Percentiles rank a stretch among this genome's conserved stretches.
phyloP scores from a whole-genome alignment of 2,797 vertebrate species.

The Thalassophryne amazonica region DNA sequence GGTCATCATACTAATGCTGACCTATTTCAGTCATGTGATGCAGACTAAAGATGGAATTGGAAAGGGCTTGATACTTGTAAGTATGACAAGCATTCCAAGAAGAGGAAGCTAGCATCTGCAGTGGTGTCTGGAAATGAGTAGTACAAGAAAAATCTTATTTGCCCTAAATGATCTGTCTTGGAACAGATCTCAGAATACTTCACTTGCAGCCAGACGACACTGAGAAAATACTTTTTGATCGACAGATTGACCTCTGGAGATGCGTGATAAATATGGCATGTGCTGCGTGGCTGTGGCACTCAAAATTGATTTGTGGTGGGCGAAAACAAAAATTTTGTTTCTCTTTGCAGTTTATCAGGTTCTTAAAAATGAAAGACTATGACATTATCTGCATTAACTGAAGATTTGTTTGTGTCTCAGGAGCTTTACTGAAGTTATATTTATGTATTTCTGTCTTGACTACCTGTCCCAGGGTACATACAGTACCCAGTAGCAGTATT shows the following conservation, averaged over 20 bases:
- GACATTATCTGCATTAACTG: neutral
- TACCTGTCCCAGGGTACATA: constrained; percentile 23
- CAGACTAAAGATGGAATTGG: too few relatives aligned
- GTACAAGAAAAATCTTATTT: too few relatives aligned
- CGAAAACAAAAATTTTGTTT: neutral
- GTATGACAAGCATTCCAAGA: too few relatives aligned
- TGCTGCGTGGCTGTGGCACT: constrained; percentile 9
- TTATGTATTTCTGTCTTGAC: constrained; percentile 20
- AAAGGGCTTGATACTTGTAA: too few relatives aligned
- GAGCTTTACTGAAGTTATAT: constrained; percentile 5
- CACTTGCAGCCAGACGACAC: too few relatives aligned
- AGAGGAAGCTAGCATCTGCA: too few relatives aligned
- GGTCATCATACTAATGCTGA: too few relatives aligned
- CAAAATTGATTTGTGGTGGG: neutral
- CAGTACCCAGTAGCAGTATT: constrained; percentile 29
- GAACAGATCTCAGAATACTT: too few relatives aligned
- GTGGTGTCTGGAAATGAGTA: too few relatives aligned
- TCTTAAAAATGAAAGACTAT: constrained; percentile 4
- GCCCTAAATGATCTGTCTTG: too few relatives aligned
- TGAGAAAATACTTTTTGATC: too few relatives aligned
- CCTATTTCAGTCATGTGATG: too few relatives aligned
- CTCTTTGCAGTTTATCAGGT: neutral
- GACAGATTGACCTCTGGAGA: constrained; percentile 19
- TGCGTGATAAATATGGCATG: constrained; percentile 8
- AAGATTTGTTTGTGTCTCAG: neutral